Evolutionary conservation across 2,113 vertebrate genomes (phyloP).

Genomic region (Poecilia latipinna): DNA sequence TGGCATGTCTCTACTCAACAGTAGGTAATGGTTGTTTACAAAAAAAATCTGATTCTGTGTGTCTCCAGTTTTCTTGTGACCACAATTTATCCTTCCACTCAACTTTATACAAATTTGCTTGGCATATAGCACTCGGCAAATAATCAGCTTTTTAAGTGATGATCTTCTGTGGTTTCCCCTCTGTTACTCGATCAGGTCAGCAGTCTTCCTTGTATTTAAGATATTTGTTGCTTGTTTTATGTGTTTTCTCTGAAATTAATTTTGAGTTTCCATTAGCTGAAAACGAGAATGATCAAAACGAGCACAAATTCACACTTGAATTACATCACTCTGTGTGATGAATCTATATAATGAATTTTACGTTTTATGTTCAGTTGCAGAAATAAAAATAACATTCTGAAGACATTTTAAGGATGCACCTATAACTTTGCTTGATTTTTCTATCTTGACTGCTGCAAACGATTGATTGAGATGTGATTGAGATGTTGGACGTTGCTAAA

Average conservation of each 20-base stretch:
- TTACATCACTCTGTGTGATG: background rate
- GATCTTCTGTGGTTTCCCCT: background rate
- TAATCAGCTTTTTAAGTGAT: background rate
- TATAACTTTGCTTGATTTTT: background rate
- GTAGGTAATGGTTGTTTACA: background rate
- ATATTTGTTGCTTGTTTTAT: background rate
- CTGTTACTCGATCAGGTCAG: background rate
- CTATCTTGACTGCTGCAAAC: too few relatives aligned
- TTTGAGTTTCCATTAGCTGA: too few relatives aligned
- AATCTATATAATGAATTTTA: background rate
- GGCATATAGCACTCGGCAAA: background rate
- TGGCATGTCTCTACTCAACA: too few relatives aligned
- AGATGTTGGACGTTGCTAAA: conserved; percentile 35
- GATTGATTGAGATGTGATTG: too few relatives aligned
- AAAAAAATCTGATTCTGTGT: background rate
- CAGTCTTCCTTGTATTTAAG: background rate
- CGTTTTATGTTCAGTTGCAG: too few relatives aligned
- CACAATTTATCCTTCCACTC: background rate
- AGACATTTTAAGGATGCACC: background rate
- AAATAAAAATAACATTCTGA: conserved; percentile 1
- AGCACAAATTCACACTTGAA: background rate
- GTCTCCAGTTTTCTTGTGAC: background rate
- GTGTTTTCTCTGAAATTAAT: background rate
- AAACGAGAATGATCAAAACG: background rate
- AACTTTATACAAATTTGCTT: background rate